A percentile compares a stretch with the other conserved stretches of the same genome.
phyloP scores from a whole-genome alignment of 2,888 invertebrate genomes.

The Dilophus febrilis region DNA sequence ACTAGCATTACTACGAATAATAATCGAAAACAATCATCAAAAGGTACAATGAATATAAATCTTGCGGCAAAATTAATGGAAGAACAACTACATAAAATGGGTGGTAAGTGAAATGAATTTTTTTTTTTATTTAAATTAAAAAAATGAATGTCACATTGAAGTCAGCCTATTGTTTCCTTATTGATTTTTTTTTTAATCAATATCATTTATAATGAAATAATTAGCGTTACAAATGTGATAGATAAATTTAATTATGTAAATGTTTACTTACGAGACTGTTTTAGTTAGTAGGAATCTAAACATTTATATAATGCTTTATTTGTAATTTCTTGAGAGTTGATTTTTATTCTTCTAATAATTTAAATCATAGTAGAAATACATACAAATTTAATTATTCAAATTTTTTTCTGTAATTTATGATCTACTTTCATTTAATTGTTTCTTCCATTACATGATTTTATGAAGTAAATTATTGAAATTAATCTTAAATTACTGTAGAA shows the following conservation, averaged over 20 bases:
- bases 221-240: slow-evolving; percentile 27
- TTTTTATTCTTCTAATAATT: not conserved
- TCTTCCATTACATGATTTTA: too few species aligned
- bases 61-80: not conserved
- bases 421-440: too few species aligned
- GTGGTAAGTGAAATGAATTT: slow-evolving; percentile 1
- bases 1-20: too few species aligned
- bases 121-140: too few species aligned
- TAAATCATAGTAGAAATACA: slow-evolving; percentile 1
- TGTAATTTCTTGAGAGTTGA: slow-evolving; percentile 2
- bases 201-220: slow-evolving; percentile 11
- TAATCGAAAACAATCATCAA: too few species aligned
- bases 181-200: too few species aligned
- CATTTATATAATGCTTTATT: not conserved
- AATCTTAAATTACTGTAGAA: too few species aligned
- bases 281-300: not conserved
- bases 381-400: not conserved
- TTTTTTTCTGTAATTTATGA: too few species aligned
- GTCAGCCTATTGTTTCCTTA: slow-evolving; percentile 22
- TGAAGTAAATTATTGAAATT: too few species aligned
- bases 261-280: not conserved
- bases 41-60: too few species aligned
- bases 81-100: slow-evolving; percentile 6
- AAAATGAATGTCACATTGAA: slow-evolving; percentile 9
- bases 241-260: slow-evolving; percentile 12